A percentile compares a stretch with the other conserved stretches of the same genome.
These are phyloP conservation scores for Sturnus vulgaris DNA, from an alignment of 2,113 vertebrate species.

Conservation along the genomic window DNA sequence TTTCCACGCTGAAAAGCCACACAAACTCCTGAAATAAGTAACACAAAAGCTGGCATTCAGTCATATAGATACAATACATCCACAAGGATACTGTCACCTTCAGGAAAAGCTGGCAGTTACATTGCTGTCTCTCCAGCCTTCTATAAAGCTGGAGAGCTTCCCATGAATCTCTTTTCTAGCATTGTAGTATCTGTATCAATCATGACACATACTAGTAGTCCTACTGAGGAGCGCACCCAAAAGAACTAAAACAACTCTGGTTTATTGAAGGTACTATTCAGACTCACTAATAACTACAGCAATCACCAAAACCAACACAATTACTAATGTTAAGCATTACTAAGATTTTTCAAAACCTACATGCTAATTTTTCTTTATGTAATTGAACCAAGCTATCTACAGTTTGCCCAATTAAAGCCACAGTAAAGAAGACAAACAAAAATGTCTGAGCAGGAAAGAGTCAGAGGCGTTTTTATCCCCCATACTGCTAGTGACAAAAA, in stretches of 20 bases:
- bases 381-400: neutral
- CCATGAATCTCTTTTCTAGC: neutral
- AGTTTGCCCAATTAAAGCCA: neutral
- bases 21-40: neutral
- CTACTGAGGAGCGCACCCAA: neutral
- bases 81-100: neutral
- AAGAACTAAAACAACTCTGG: neutral
- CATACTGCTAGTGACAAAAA: neutral
- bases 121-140: neutral
- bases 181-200: neutral
- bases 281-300: neutral
- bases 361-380: neutral
- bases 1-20: neutral
- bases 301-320: neutral
- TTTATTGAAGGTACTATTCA: neutral
- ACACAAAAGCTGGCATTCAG: neutral
- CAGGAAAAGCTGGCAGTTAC: neutral
- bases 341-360: neutral
- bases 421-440: neutral
- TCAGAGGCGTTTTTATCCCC: accelerated
- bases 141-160: neutral
- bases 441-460: neutral
- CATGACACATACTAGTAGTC: neutral
- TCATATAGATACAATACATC: accelerated
- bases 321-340: neutral